A percentile compares a stretch with the other conserved stretches of the same genome.
Evolutionary conservation across 1,140 invertebrate genomes (phyloP).

Genomic region (Oreohelix idahoensis): DNA sequence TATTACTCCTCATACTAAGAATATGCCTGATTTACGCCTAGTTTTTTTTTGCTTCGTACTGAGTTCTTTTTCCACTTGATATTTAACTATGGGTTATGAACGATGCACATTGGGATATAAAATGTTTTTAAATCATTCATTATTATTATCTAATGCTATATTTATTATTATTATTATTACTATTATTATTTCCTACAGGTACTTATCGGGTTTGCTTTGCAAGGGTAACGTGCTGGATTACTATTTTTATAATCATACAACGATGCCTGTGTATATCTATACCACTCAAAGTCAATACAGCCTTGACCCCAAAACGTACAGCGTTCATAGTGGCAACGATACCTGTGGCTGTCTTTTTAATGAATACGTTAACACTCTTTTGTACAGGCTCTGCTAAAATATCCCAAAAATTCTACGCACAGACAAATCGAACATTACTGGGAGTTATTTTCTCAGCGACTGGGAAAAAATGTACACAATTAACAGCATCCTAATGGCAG

Average conservation of each 20-base stretch:
- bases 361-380: not conserved
- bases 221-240: not conserved
- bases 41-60: no score
- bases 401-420: not conserved
- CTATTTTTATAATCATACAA: not conserved
- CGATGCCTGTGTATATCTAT: not conserved
- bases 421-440: not conserved
- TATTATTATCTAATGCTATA: no score
- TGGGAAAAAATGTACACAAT: not conserved
- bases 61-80: no score
- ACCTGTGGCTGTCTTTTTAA: not conserved
- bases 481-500: not conserved
- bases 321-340: not conserved
- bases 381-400: not conserved
- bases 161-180: no score
- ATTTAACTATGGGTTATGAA: no score
- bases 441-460: not conserved
- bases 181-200: not conserved
- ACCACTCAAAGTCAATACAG: not conserved
- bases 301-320: not conserved
- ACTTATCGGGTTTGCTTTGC: not conserved
- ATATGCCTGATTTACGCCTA: no score
- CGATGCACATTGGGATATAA: no score
- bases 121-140: no score
- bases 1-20: no score